Evolutionary conservation across 2,797 vertebrate genomes (phyloP), one percentile per base, ranked within the genome.

Genomic region (Mustela erminea): DNA sequence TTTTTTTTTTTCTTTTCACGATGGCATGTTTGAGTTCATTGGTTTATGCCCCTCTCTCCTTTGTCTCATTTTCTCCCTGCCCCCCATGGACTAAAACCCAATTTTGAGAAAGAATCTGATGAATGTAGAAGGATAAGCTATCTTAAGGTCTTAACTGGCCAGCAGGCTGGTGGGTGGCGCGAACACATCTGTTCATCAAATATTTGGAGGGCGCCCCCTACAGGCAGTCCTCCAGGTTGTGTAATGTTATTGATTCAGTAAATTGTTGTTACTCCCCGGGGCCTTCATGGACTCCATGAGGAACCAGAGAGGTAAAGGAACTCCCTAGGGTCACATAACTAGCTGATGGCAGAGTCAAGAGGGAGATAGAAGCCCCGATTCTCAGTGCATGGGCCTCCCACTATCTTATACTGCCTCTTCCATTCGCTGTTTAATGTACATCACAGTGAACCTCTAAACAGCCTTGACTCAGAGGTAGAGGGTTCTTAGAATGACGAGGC

Each of bases 151-250:
- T 35, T 93, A n/a, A 6, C 43, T 88, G 12, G 25, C 32, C 18
- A 35, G 46, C 25, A 52, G 78, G 60, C 17, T 41, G 2, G 15
- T 11, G 1, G 13, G 52, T 3, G 41, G 46, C 54, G 38, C 23
- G 27, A 87, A n/a, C 29, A 60, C 21, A 43, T 64, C 23, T 21
- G 75, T 60, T 86, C 64, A 32, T 72, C 81, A 78, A 46, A 43
- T 70, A 83, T 95, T 94, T 93, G 86, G 75, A 96, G 46, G 84
- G 52, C 1, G 0, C 81, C 85, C 60, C 64, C 92, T 95, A 93
- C 56, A 96, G 72, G 70, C 81, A 93, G 10, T 25, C 38, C 15
- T 68, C 6, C 0, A n/a, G 49, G 4, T 64, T 68, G 21, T 35
- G 54, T 35, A 18, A 38, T 35, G 27, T 90, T 38, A 66, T 25